Evolutionary conservation across 1,140 invertebrate genomes (phyloP).

Genomic region (Fopius arisanus): DNA sequence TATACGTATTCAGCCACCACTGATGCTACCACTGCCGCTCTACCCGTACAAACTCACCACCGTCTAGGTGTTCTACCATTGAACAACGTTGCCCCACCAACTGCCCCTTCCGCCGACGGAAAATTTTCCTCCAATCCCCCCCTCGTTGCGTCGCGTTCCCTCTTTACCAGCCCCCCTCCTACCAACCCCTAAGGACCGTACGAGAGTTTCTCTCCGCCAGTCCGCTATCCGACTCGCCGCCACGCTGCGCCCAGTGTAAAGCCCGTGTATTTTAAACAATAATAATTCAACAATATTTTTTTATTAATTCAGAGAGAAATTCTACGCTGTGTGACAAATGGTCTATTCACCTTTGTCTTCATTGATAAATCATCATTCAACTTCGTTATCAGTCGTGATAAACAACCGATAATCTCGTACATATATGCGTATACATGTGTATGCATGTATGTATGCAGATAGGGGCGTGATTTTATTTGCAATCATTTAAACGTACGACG

Average conservation of each 20-base stretch:
- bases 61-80: not conserved
- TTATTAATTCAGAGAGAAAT: no score
- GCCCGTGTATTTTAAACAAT: conserved; percentile 41
- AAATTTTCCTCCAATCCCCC: not conserved
- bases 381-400: not conserved
- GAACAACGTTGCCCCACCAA: conserved; percentile 2
- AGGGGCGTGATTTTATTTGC: not conserved
- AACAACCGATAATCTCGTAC: not conserved
- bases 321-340: not conserved
- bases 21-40: conserved; percentile 2
- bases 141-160: conserved; percentile 21
- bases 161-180: conserved; percentile 14
- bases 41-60: not conserved
- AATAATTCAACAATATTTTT: not conserved
- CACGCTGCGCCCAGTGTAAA: conserved; percentile 43
- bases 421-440: no score
- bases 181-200: conserved; percentile 47
- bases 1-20: not conserved
- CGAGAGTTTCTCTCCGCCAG: conserved; percentile 59
- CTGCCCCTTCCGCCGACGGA: conserved; percentile 20
- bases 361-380: not conserved
- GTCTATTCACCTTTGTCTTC: not conserved
- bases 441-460: no score
- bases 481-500: not conserved
- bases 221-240: conserved; percentile 60